Base-by-base conservation (phyloP, 2,797 vertebrate genomes). In the Myioborus miniatus region DNA sequence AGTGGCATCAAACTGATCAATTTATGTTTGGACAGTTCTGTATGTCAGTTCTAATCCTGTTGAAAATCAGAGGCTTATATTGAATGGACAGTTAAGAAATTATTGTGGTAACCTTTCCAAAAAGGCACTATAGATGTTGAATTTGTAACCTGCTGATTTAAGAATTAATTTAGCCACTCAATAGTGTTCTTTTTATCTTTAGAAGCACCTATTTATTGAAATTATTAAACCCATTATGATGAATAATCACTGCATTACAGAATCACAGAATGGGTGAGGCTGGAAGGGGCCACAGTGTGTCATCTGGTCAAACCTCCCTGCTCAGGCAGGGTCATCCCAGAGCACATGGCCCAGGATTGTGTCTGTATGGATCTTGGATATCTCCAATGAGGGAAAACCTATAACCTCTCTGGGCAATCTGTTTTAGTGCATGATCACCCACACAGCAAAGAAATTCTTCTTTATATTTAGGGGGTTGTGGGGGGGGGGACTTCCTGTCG, bases 311-410 rank as follows among this genome's bases (percentile, higher is more conserved):
- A 46, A 15, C 12, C 6, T 52, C 24, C 27, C 10, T 39, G 29
- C 29, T 46, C 29, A 37, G 30, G 9, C 3, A 39, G 52, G 37
- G 37, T 34, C 11, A 30, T n/a, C 29, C n/a, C 6, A 34, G 29
- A 67, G 30, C 15, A 32, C 12, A 8, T 2, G 1, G 30, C 39
- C 34, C 1, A 5, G 12, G 26, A 53, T 13, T 19, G 10, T 26
- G 12, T 34, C 46, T 5, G 1, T 21, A 11, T 18, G 49, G 43
- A n/a, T 23, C 19, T 64, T 43, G 50, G 12, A 19, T 59, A 46
- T 32, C 17, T 59, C 24, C 14, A 22, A 1, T 27, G 23, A 65
- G 11, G 29, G 6, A 44, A n/a, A 87, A 59, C 15, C 24, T 49
- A 9, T 21, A 65, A 52, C 4, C 5, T 58, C 9, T 39, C 39